These are phyloP conservation scores for Poeciliopsis gracilis DNA, from an alignment of 2,797 vertebrate species.

Conservation along the genomic window DNA sequence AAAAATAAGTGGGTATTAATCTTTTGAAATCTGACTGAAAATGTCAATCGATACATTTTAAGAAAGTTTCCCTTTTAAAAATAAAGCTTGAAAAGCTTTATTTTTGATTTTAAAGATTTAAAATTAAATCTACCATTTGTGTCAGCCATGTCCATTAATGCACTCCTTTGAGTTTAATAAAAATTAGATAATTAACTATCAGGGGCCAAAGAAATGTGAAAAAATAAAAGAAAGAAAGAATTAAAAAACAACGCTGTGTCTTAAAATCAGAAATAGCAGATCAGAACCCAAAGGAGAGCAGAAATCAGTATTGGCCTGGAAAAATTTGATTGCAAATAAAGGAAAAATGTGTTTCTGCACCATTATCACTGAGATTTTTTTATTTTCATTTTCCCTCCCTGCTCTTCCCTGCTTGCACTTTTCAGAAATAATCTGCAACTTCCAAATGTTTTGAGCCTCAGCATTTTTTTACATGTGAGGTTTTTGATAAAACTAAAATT, in stretches of 20 bases:
- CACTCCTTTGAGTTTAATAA: neutral
- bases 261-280: neutral
- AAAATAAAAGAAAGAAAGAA: neutral
- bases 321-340: neutral
- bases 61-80: neutral
- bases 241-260: too few species aligned
- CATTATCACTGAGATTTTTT: neutral
- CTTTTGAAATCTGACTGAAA: neutral
- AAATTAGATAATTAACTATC: neutral
- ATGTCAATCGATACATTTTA: neutral
- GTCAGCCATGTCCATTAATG: neutral
- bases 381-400: neutral
- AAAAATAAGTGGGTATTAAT: too few species aligned
- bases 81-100: neutral
- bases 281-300: slow-evolving; percentile 1
- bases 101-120: neutral
- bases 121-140: neutral
- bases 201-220: neutral
- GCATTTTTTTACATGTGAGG: neutral
- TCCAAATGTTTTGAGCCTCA: neutral
- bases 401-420: neutral
- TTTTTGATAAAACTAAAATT: neutral
- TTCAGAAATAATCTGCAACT: neutral
- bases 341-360: neutral
- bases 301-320: neutral